Evolutionary conservation across 2,113 vertebrate genomes (phyloP).

Genomic region (Gorsachius goisagi): DNA sequence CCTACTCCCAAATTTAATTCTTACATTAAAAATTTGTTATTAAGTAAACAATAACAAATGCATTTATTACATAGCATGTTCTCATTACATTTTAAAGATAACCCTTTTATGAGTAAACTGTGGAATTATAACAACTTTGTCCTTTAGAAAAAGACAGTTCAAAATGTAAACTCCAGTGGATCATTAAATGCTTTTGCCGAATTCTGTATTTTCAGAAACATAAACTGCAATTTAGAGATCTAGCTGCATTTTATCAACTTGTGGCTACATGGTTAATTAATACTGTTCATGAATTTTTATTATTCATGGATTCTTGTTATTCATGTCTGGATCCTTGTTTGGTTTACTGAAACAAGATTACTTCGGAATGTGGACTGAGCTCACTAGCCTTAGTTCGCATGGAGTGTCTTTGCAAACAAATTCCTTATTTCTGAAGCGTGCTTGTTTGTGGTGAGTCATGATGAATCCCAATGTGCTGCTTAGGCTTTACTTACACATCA

Average conservation of each 20-base stretch:
- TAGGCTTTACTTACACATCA: not conserved
- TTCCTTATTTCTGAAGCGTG: not conserved
- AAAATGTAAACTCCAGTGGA: not conserved
- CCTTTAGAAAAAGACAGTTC: not conserved
- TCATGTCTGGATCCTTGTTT: not conserved
- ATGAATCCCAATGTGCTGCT: not conserved
- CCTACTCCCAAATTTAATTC: not conserved
- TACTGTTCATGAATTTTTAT: not conserved
- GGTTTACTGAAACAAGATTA: not conserved
- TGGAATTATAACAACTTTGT: not conserved
- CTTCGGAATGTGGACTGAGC: not conserved
- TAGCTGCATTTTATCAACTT: not conserved
- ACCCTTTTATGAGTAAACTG: not conserved
- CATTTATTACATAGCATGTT: not conserved
- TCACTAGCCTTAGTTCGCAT: not conserved
- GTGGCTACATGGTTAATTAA: not conserved
- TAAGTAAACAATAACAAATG: not conserved
- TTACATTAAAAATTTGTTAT: not conserved
- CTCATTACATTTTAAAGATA: not conserved
- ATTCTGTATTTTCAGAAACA: slow-evolving; percentile 2
- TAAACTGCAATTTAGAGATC: not conserved
- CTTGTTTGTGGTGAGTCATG: not conserved
- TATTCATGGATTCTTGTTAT: not conserved
- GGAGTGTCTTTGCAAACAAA: not conserved
- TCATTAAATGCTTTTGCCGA: not conserved